Percentiles rank a stretch among this genome's conserved stretches.
These are phyloP conservation scores for Crotophaga sulcirostris DNA, from an alignment of 2,113 vertebrate genomes.

Conservation along the genomic window DNA sequence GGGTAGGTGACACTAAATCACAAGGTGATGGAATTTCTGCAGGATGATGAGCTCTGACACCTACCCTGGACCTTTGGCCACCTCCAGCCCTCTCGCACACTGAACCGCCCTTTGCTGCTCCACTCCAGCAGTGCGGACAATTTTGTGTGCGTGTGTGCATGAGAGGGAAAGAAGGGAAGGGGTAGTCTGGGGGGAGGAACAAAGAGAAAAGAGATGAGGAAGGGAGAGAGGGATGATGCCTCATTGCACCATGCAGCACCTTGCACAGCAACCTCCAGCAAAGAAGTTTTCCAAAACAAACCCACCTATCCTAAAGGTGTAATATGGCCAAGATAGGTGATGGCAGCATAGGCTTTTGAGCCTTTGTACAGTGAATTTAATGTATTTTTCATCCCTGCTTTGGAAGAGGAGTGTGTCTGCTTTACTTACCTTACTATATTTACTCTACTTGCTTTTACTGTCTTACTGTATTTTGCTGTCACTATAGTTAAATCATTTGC, in stretches of 20 bases:
- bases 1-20: background rate
- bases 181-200: background rate
- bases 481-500: background rate
- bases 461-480: background rate
- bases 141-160: accelerated
- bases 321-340: background rate
- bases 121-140: background rate
- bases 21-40: background rate
- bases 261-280: background rate
- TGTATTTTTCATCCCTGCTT: background rate
- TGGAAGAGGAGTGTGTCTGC: background rate
- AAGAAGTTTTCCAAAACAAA: background rate
- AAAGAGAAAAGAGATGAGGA: background rate
- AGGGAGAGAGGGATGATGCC: background rate
- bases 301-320: background rate
- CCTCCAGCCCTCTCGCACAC: background rate
- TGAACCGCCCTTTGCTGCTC: background rate
- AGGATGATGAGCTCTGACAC: background rate
- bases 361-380: background rate
- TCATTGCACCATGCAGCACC: background rate
- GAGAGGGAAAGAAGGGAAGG: background rate
- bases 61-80: background rate
- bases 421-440: background rate
- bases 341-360: background rate
- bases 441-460: background rate